A percentile compares a stretch with the other conserved stretches of the same genome.
Conservation (phyloP, 1,140 invertebrate genomes). For the Aphidius gifuensis region DNA sequence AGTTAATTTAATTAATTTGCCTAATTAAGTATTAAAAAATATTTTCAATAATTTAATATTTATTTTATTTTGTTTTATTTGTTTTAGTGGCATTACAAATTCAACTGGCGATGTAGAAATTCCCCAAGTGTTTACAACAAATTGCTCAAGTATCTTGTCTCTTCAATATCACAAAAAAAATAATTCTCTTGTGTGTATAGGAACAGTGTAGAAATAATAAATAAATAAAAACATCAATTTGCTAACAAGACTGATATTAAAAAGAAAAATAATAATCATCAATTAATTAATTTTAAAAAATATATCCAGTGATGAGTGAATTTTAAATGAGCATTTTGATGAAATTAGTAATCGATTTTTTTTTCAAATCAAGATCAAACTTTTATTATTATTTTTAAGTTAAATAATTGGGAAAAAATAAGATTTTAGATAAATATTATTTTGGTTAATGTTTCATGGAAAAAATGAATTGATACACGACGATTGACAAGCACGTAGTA, state of each 20-base stretch:
- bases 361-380: no score
- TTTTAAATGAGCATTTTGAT: no score
- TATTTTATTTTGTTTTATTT: slow-evolving; percentile 6
- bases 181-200: slow-evolving; percentile 50
- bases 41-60: neutral
- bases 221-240: slow-evolving; percentile 15
- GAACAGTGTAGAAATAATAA: slow-evolving; percentile 35
- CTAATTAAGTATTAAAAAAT: slow-evolving; percentile 14
- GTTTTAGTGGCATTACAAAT: slow-evolving; percentile 42
- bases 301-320: neutral
- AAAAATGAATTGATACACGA: no score
- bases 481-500: no score
- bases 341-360: no score
- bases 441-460: no score
- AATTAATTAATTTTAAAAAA: no score
- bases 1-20: slow-evolving; percentile 17
- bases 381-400: no score
- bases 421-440: no score
- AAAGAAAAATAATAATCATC: no score
- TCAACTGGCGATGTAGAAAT: slow-evolving; percentile 31
- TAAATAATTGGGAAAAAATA: no score
- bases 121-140: slow-evolving; percentile 45
- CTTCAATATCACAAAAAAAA: slow-evolving; percentile 49
- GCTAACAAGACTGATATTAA: no score
- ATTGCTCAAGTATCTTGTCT: slow-evolving; percentile 50